Evolutionary conservation across 2,113 vertebrate genomes (phyloP), one percentile per base, ranked within the genome.

Genomic region (Ellobius talpinus): DNA sequence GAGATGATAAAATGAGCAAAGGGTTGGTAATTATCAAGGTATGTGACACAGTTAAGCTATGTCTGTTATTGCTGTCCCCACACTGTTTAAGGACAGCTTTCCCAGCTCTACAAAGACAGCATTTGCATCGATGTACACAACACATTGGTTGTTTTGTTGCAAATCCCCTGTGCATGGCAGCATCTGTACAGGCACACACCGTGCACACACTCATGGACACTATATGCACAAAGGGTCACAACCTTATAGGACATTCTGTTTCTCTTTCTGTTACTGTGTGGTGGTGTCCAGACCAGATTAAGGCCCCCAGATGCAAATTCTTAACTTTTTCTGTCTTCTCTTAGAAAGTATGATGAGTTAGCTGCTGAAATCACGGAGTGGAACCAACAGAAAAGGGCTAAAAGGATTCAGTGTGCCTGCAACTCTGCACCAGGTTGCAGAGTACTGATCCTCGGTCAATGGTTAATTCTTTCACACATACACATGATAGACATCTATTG

Each of bases 201-300:
- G 9, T 1, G 45, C 29, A 21, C 33, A 21, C 42, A 31, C 14
- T 39, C 11, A 7, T 0, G 17, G 50, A 45, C 3, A 82, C 31
- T 26, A n/a, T 16, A 61, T 12, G 8, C 39, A 65, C 77, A 24
- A 7, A 89, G 33, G 70, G 26, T 8, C 61, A 4, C 9, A 39
- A 85, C 70, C 9, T 50, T 50, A 7, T 0, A 17, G 33, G 0
- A 31, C 0, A 31, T 36, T 14, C 21, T 23, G 24, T 10, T 87
- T 68, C 33, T 50, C 66, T 24, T 78, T 58, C 17, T 61, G 36
- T 63, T 88, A 63, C n/a, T 45, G 47, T 21, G 42, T 9, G 26
- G 50, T 10, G 7, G 65, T 9, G 7, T 21, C 55, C 12, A 72
- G 68, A 42, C 2, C n/a, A 12, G 11, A 2, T n/a, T 52, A 70